Base-by-base conservation (phyloP, 2,797 vertebrate species). In the Enteromius radiatus region DNA sequence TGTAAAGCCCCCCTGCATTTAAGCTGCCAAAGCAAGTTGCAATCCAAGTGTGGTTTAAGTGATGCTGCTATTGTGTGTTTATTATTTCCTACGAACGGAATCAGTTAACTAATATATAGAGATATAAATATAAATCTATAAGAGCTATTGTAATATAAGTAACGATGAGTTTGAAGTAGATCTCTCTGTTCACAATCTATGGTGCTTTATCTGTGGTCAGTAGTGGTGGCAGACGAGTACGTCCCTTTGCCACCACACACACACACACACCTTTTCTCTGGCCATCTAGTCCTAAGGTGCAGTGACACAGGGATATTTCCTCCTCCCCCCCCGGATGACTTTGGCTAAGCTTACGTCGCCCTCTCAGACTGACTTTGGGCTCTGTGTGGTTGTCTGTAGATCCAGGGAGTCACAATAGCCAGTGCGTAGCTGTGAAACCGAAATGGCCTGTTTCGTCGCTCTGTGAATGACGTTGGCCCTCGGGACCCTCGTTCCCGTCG, bases 51-150 rank as follows among this genome's bases (percentile, higher is more conserved):
- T 94, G 93, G 92, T 94, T 91, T 93, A 93, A 93, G 92, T 87
- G 80, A 94, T 95, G 95, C 95, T 95, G 95, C 95, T 95, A 95
- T 94, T 93, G 93, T 94, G 90, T 95, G 90, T 93, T 93, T 93
- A 91, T 90, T 91, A n/a, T 92, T 90, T 91, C 91, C 86, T 90
- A 85, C 88, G 87, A 91, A 92, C 91, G 90, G 89, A 93, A 91
- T 88, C 92, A 90, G 92, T 93, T 89, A 93, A 92, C 91, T 94
- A 93, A 94, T 93, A 93, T 93, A 94, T 91, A 91, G 89, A 91
- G 81, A 93, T 80, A 82, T 76, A 89, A 86, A 81, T 88, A 89
- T 91, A 91, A 88, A 85, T 92, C 91, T 93, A 91, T 92, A 90
- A 56, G 89, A 92, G 89, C 89, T 91, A 88, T 91, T 93, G 92